Percentiles rank a stretch among this genome's conserved stretches.
These are phyloP conservation scores for Stenodema calcarata DNA, from an alignment of 2,888 invertebrate genomes.

Conservation along the genomic window DNA sequence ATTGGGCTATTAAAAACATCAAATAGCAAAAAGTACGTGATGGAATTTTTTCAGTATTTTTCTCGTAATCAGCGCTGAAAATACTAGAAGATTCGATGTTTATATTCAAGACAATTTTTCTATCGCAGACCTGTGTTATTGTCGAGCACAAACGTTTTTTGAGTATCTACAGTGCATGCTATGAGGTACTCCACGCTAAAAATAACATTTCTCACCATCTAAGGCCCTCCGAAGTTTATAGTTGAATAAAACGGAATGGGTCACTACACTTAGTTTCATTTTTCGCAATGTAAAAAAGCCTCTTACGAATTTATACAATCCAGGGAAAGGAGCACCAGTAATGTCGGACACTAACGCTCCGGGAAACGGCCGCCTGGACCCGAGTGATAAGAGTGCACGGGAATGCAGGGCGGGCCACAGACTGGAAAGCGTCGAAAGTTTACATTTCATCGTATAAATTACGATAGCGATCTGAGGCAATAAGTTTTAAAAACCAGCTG, in stretches of 20 bases:
- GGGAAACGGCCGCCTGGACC: constrained; percentile 29
- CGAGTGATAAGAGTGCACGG: constrained; percentile 36
- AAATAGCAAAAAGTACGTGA: too few species aligned
- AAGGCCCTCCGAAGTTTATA: background rate
- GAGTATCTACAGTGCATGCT: too few species aligned
- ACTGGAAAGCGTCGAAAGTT: constrained; percentile 42
- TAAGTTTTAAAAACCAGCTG: constrained; percentile 47
- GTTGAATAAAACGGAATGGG: background rate
- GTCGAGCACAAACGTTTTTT: too few species aligned
- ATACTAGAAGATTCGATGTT: too few species aligned
- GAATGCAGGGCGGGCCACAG: background rate
- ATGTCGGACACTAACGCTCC: constrained; percentile 21
- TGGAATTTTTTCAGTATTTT: too few species aligned
- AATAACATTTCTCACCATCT: background rate
- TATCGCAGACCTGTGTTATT: too few species aligned
- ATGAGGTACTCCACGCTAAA: background rate
- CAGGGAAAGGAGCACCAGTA: background rate
- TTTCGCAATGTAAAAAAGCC: background rate
- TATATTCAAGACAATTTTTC: too few species aligned
- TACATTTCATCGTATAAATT: constrained; percentile 50
- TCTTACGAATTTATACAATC: constrained; percentile 24
- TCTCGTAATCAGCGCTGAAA: too few species aligned
- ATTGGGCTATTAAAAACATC: too few species aligned
- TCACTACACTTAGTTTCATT: constrained; percentile 5
- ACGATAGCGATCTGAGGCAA: constrained; percentile 45